Evolutionary conservation across 2,888 invertebrate species (phyloP), one percentile per base, ranked within the genome.

Genomic region (Matsumyia berberina): DNA sequence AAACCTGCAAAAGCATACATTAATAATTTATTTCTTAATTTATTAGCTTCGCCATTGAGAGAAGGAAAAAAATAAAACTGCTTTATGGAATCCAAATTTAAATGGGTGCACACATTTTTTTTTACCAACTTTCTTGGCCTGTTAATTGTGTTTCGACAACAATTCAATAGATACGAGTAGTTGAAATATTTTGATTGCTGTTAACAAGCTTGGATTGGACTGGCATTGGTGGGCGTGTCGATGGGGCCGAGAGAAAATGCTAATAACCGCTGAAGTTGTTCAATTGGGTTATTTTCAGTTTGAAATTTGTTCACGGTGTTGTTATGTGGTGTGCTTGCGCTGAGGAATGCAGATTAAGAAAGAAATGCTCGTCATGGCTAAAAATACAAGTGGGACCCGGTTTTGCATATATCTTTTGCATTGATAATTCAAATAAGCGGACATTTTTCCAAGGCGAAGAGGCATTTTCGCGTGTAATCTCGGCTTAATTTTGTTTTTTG

Each of bases 331-430:
- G 11, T 35, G 35, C 33, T 17, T 39, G 35, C 8, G 37, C 11
- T 24, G 9, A 37, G 33, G 44, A 70, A 77, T 76, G 62, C 51
- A 64, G 46, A 55, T 69, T 49, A 31, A 37, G 35, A 44, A 64
- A 46, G 11, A 72, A 78, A 42, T 76, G 42, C 33, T 62, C 37
- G 82, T 72, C 77, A 77, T 53, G 53, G 72, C 66, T 74, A 57
- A 78, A 83, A 78, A 78, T 72, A 73, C 42, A 42, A 29, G 17
- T 8, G 5, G 33, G 8, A 55, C 31, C 42, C 24, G 33, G 29
- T 37, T 78, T 83, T 57, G 67, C 67, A 83, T 67, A 72, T 60
- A 11, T 24, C 64, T 64, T n/a, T 60, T 67, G 35, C 31, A 60
- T 33, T 66, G 17, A 44, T 69, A 69, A 29, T 62, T 58, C 42